Evolutionary conservation across 2,888 invertebrate species (phyloP).

Genomic region (Microplitis manilae): DNA sequence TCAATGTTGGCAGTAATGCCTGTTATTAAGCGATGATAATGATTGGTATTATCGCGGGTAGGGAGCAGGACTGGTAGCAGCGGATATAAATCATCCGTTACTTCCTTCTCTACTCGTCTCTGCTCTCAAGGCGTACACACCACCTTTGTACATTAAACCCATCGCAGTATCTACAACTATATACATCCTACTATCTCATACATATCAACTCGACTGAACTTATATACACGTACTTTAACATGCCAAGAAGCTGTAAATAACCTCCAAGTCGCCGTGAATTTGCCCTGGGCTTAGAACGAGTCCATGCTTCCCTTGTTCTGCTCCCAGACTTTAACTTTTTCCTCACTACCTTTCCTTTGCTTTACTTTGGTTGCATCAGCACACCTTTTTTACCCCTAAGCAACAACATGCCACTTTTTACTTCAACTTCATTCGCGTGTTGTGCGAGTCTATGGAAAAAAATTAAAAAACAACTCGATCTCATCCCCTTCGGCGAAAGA

Average conservation of each 20-base stretch:
- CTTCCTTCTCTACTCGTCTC: constrained; percentile 69
- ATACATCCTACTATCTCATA: constrained; percentile 14
- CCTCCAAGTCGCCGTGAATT: constrained; percentile 55
- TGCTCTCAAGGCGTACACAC: constrained; percentile 40
- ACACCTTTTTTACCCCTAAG: background rate
- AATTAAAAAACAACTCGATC: background rate
- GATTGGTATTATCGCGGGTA: constrained; percentile 72
- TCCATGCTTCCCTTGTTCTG: background rate
- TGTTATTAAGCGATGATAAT: constrained; percentile 73
- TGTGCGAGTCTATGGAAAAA: background rate
- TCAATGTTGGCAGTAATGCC: constrained; percentile 73
- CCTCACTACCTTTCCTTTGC: background rate
- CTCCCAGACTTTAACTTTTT: background rate
- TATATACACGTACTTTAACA: constrained; percentile 56
- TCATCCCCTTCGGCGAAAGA: background rate
- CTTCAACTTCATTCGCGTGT: constrained; percentile 7
- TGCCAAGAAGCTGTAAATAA: constrained; percentile 71
- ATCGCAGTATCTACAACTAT: background rate
- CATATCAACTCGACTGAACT: background rate
- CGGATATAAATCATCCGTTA: constrained; percentile 72
- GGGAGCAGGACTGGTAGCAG: constrained; percentile 71
- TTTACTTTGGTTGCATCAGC: background rate
- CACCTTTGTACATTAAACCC: background rate
- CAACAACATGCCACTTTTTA: constrained; percentile 3
- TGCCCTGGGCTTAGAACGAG: constrained; percentile 30